phyloP scores from a whole-genome alignment of 2,113 vertebrate species.

The Phalacrocorax carbo region DNA sequence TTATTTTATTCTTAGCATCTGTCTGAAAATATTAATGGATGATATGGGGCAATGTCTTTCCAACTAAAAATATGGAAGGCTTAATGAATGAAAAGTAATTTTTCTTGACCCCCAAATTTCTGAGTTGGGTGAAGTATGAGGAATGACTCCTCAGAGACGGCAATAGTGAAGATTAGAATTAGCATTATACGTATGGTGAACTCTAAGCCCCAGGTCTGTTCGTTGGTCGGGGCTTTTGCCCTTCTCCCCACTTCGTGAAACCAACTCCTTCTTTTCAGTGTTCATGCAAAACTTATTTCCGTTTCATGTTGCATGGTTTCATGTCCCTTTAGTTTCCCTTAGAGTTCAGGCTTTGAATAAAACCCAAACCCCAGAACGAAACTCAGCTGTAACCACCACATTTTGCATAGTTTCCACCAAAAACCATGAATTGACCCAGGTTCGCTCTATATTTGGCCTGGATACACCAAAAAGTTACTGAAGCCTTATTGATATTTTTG shows the following conservation, averaged over 20 bases:
- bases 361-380: not conserved
- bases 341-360: not conserved
- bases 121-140: not conserved
- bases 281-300: slow-evolving; percentile 12
- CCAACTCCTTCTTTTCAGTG: not conserved
- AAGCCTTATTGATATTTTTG: not conserved
- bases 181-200: not conserved
- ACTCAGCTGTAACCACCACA: slow-evolving; percentile 12
- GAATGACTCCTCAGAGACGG: not conserved
- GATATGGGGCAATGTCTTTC: not conserved
- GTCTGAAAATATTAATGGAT: slow-evolving; percentile 40
- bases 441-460: not conserved
- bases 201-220: not conserved
- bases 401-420: slow-evolving; percentile 57
- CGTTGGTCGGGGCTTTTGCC: not conserved
- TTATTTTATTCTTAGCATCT: slow-evolving; percentile 53
- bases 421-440: not conserved
- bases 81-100: not conserved
- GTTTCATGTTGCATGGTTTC: not conserved
- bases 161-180: not conserved
- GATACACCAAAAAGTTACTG: not conserved
- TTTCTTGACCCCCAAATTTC: not conserved
- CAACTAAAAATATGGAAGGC: not conserved
- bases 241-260: not conserved
- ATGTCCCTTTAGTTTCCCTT: not conserved